These are phyloP conservation scores for Tokudaia tokunoshimensis DNA, from an alignment of 2,797 vertebrate species.

Conservation along the genomic window DNA sequence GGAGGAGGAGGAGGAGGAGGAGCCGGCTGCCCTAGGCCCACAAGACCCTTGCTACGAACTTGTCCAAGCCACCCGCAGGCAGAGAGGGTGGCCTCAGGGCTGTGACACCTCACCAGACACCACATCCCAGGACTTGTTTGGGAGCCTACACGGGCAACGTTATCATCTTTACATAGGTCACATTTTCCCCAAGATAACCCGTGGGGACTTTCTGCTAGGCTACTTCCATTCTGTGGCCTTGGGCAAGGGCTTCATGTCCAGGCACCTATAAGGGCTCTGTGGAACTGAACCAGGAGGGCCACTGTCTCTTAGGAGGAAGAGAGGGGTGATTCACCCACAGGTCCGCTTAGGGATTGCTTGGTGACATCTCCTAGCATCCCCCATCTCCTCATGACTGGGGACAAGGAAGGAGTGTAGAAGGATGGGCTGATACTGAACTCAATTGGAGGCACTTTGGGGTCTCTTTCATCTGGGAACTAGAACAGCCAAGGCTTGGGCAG, in stretches of 20 bases:
- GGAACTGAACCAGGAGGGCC: neutral
- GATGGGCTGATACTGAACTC: neutral
- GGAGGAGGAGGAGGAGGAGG: too few species aligned
- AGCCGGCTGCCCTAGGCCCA: neutral
- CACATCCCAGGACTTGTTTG: neutral
- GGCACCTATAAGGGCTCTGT: neutral
- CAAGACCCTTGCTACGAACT: neutral
- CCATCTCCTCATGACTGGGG: neutral
- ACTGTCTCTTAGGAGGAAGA: neutral
- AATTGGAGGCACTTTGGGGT: neutral
- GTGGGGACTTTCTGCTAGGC: neutral
- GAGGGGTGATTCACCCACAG: rapidly evolving
- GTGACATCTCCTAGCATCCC: neutral
- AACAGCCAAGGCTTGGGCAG: neutral
- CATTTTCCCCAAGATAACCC: neutral
- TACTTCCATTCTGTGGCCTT: neutral
- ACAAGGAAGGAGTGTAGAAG: neutral
- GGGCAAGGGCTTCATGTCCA: too few species aligned
- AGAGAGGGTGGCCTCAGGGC: neutral
- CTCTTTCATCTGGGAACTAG: neutral
- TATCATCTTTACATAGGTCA: neutral
- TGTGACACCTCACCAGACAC: neutral
- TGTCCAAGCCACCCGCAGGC: neutral
- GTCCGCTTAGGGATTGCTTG: neutral
- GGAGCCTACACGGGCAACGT: too few species aligned